A percentile compares a stretch with the other conserved stretches of the same genome.
Conservation (phyloP, 2,888 invertebrate species). For the Drosophila lutescens region DNA sequence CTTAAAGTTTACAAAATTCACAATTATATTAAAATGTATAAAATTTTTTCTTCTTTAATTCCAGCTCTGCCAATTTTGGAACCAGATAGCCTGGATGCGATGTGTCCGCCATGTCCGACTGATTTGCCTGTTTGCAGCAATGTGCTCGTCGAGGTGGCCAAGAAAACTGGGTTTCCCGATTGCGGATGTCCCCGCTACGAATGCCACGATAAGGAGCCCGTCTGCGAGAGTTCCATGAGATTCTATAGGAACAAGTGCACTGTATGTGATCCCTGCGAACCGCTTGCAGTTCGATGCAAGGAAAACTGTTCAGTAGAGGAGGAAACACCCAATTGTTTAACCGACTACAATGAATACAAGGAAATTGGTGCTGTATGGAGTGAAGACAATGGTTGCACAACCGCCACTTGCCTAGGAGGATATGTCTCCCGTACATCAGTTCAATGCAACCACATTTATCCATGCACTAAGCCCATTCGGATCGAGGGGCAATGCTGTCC, state of each 20-base stretch:
- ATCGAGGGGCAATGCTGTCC: conserved; percentile 77
- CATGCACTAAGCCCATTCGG: conserved; percentile 70
- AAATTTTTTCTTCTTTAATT: background rate
- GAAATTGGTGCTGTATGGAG: conserved; percentile 13
- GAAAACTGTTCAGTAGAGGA: conserved; percentile 2
- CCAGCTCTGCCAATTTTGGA: conserved; percentile 24
- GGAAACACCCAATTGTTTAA: background rate
- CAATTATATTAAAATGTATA: too few species aligned
- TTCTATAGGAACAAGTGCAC: conserved; percentile 59
- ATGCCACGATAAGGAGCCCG: conserved; percentile 75
- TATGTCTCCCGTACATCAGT: conserved; percentile 59
- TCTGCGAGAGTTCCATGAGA: conserved; percentile 68
- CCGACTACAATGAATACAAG: conserved; percentile 1
- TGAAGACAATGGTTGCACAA: conserved; percentile 55
- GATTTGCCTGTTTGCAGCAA: conserved; percentile 58
- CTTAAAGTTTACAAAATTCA: too few species aligned
- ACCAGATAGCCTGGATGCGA: background rate
- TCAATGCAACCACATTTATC: conserved; percentile 55
- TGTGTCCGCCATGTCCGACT: conserved; percentile 53
- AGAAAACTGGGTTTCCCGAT: conserved; percentile 65
- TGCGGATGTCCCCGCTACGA: conserved; percentile 85
- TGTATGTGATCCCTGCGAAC: conserved; percentile 70
- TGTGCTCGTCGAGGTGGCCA: conserved; percentile 63
- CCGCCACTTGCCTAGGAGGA: conserved; percentile 61
- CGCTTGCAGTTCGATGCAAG: conserved; percentile 4